A percentile compares a stretch with the other conserved stretches of the same genome.
phyloP scores from a whole-genome alignment of 2,888 invertebrate genomes.

The Cynaeus angustus region DNA sequence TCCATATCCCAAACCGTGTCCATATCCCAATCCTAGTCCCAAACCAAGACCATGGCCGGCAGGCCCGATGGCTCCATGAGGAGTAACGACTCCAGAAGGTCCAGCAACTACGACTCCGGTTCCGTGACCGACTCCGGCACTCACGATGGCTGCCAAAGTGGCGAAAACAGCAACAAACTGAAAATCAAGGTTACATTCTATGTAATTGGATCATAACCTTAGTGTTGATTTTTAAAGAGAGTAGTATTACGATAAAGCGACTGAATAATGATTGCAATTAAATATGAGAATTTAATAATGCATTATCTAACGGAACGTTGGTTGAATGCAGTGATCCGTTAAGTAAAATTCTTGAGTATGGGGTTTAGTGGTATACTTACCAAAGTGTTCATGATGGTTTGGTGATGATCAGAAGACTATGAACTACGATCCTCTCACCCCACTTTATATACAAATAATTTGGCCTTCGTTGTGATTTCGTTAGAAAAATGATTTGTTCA shows the following conservation, averaged over 20 bases:
- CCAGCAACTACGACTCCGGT: constrained; percentile 43
- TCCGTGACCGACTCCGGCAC: constrained; percentile 45
- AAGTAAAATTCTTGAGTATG: constrained; percentile 1
- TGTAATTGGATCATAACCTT: constrained; percentile 13
- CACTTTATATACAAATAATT: constrained; percentile 46
- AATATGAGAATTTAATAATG: constrained; percentile 1
- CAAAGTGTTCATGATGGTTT: constrained; percentile 47
- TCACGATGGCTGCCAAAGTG: constrained; percentile 32
- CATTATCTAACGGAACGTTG: neutral
- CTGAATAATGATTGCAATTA: constrained; percentile 11
- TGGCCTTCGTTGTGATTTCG: constrained; percentile 43
- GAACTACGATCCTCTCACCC: constrained; percentile 24
- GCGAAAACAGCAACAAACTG: constrained; percentile 45
- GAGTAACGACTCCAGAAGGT: constrained; percentile 51
- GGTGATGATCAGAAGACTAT: constrained; percentile 39
- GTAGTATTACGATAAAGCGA: neutral
- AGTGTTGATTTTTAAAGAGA: neutral
- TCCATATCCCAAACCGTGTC: constrained; percentile 36
- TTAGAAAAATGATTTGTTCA: constrained; percentile 24
- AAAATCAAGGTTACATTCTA: constrained; percentile 31
- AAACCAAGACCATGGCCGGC: constrained; percentile 50
- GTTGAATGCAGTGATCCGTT: neutral
- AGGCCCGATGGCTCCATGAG: constrained; percentile 54
- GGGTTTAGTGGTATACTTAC: constrained; percentile 38
- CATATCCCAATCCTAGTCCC: constrained; percentile 41